These are phyloP conservation scores for Anoplophora glabripennis DNA, from an alignment of 1,140 invertebrate genomes.

Conservation along the genomic window DNA sequence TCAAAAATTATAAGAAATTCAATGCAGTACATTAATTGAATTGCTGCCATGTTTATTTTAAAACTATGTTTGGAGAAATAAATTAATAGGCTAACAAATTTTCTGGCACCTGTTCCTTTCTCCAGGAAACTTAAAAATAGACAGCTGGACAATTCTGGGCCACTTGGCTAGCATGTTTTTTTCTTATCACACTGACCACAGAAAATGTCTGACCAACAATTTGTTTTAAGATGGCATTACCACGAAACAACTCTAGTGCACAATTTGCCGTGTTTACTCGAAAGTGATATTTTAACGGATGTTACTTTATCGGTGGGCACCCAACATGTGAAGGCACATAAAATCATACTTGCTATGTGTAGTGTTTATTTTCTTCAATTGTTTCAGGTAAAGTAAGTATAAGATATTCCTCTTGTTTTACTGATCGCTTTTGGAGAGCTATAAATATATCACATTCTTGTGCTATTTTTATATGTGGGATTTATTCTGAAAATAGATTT, in stretches of 20 bases:
- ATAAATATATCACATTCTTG: slow-evolving; percentile 1
- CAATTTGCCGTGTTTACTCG: slow-evolving; percentile 77
- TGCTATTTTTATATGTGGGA: not conserved
- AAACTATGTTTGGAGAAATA: slow-evolving; percentile 21
- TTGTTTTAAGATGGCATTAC: slow-evolving; percentile 76
- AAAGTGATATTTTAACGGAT: slow-evolving; percentile 83
- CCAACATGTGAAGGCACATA: slow-evolving; percentile 76
- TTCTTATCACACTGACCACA: slow-evolving; percentile 33
- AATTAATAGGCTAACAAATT: slow-evolving; percentile 33
- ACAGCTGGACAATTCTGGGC: slow-evolving; percentile 44
- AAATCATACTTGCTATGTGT: slow-evolving; percentile 84
- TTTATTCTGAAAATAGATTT: no score
- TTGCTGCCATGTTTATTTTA: slow-evolving; percentile 17
- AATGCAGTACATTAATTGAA: slow-evolving; percentile 1
- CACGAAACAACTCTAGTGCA: slow-evolving; percentile 78
- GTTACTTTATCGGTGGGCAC: slow-evolving; percentile 83
- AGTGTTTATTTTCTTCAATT: slow-evolving; percentile 89
- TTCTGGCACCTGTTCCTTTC: slow-evolving; percentile 47
- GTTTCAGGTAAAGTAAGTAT: slow-evolving; percentile 63
- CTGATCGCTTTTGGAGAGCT: not conserved
- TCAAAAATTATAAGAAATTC: not conserved
- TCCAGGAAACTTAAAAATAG: slow-evolving; percentile 46
- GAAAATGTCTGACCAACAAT: slow-evolving; percentile 59
- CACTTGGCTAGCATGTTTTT: slow-evolving; percentile 36
- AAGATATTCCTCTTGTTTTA: no score